Evolutionary conservation across 1,140 invertebrate genomes (phyloP), one percentile per base, ranked within the genome.

Genomic region (Cyclargus thomasi): DNA sequence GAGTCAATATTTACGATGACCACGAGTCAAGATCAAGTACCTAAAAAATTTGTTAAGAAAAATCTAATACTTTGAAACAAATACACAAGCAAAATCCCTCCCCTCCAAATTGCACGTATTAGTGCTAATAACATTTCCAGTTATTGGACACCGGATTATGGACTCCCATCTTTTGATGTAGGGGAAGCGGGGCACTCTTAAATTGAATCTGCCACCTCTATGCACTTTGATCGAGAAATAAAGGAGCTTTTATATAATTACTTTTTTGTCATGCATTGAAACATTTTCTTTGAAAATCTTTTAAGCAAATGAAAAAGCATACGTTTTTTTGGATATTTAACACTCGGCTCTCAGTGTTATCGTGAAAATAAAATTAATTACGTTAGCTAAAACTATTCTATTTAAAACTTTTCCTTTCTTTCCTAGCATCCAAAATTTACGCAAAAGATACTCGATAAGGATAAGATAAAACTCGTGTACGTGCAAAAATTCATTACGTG

Each of bases 101-200:
- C 71, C 70, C 68, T 69, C 71, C 20, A 76, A 73, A 74, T 78
- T 75, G 72, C 72, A 74, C 63, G 67, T 73, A 75, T 76, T 76
- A 78, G 72, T 76, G 74, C 64, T 70, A 70, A 69, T 68, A 73
- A 69, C 67, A 65, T 68, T 69, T 65, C 65, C 59, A 69, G 68
- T 66, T 70, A 69, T 59, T 69, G 67, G 64, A 68, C 65, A 69
- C 59, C 20, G 55, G 55, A 59, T 59, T 59, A 59, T 59, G 55
- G 55, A 59, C 21, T 55, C n/a, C 17, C 18, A 59, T 59, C 55
- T 59, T 59, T 59, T 59, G 55, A 59, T 59, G 55, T 59, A 18
- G 10, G 55, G 63, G 39, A 62, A 62, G 47, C 21, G 68, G 20
- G 36, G 17, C 21, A 63, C 17, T 47, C 14, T 47, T 47, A 47